Percentiles rank a stretch among this genome's conserved stretches.
phyloP scores from a whole-genome alignment of 1,140 invertebrate species.

The Drosophila kurseongensis region DNA sequence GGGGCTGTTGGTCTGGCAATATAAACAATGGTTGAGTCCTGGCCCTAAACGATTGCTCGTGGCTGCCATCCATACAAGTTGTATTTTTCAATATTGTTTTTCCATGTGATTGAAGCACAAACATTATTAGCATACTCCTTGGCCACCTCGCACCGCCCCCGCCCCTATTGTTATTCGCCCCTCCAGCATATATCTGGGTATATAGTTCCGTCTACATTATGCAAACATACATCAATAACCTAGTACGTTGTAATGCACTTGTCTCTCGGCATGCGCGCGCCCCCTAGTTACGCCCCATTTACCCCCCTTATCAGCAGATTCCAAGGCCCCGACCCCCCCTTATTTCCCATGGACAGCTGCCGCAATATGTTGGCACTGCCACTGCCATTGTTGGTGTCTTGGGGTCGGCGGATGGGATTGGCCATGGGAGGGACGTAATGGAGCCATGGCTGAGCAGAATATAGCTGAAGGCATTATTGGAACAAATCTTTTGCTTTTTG shows the following conservation, averaged over 20 bases:
- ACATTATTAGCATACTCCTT: conserved; percentile 68
- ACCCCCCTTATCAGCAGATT: background rate
- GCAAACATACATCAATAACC: conserved; percentile 69
- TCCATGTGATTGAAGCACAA: conserved; percentile 75
- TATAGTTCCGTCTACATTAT: conserved; percentile 46
- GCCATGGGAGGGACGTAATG: conserved; percentile 22
- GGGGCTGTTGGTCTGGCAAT: conserved; percentile 5
- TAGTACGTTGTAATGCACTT: conserved; percentile 61
- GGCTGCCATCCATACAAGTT: conserved; percentile 52
- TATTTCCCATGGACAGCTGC: conserved; percentile 40
- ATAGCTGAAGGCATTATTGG: conserved; percentile 35
- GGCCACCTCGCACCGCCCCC: conserved; percentile 7
- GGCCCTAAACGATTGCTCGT: conserved; percentile 54
- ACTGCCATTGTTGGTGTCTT: conserved; percentile 5
- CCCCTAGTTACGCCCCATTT: conserved; percentile 3
- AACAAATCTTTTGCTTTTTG: conserved; percentile 29
- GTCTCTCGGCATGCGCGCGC: conserved; percentile 40
- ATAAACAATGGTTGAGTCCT: conserved; percentile 52
- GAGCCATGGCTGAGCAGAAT: conserved; percentile 36
- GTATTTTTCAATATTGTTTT: conserved; percentile 77
- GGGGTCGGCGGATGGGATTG: conserved; percentile 8
- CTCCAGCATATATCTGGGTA: conserved; percentile 1
- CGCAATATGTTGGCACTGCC: conserved; percentile 52
- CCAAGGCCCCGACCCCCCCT: background rate
- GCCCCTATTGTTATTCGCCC: background rate